Evolutionary conservation across 2,888 invertebrate species (phyloP), one percentile per base, ranked within the genome.

Genomic region (Perdita meconis): DNA sequence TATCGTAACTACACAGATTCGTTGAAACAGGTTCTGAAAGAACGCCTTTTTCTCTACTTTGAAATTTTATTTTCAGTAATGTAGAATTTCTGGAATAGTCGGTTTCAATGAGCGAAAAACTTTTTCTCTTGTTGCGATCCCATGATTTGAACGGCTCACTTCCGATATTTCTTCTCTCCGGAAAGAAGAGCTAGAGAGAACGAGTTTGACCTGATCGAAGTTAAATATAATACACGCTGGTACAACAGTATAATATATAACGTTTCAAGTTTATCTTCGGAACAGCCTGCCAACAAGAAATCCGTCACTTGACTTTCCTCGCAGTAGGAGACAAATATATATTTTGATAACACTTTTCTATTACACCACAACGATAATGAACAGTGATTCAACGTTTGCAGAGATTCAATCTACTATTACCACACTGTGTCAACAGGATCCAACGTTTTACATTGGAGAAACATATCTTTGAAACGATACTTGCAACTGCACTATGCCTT

Each of bases 71-170:
- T 36, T 66, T 19, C 42, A 19, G 10, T 26, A 51, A 63, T 53
- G 51, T 72, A 81, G 68, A 61, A 51, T 82, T 72, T 42, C 40
- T 59, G 57, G 60, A 72, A 72, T 56, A 53, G 66, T 51, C 50
- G 69, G 24, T 60, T 67, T 40, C 72, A 53, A 55, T 68, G 51
- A 64, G 78, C 69, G 51, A 57, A 72, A 72, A 72, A 70, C 60
- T 60, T 73, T 65, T 60, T 36, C 50, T 47, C 47, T 38, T 12
- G 19, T 12, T 40, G 24, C 38, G 38, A 57, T 57, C 50, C 13
- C 57, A 30, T 65, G 57, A 72, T 79, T 83, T 69, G 66, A 75
- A 65, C 47, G 61, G 22, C 50, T 6, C 42, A 24, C 47, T 70
- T 72, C 65, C 77, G 55, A 74, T 74, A 63, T 79, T 76, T 71